Evolutionary conservation across 2,797 vertebrate genomes (phyloP).

Genomic region (Champsocephalus esox): DNA sequence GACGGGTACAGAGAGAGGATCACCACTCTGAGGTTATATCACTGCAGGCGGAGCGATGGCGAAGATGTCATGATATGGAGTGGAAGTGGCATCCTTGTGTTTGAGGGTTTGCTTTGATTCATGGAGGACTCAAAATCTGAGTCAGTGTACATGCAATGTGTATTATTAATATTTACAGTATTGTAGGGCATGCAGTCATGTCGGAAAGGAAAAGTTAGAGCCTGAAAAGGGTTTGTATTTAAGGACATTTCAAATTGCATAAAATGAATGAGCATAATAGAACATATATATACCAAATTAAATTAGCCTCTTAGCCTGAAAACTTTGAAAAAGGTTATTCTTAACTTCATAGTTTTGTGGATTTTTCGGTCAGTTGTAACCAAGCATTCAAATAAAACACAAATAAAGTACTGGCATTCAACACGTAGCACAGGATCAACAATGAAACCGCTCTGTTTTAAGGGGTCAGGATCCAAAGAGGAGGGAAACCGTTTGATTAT

Average conservation of each 20-base stretch:
- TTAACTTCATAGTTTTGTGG: not conserved
- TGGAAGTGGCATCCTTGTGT: slow-evolving; percentile 1
- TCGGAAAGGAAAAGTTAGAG: not conserved
- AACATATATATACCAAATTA: no score
- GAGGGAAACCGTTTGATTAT: not conserved
- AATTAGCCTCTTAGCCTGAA: not conserved
- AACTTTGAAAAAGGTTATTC: not conserved
- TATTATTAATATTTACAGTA: not conserved
- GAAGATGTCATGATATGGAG: slow-evolving; percentile 22
- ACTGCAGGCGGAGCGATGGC: slow-evolving; percentile 4
- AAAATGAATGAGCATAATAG: no score
- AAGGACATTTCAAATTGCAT: no score
- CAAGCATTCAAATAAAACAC: not conserved
- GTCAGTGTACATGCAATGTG: slow-evolving; percentile 5
- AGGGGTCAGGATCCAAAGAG: not conserved
- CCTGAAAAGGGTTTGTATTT: no score
- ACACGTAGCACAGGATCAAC: not conserved
- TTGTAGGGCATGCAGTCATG: not conserved
- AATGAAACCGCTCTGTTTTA: not conserved
- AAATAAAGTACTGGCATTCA: not conserved
- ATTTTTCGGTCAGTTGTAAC: not conserved
- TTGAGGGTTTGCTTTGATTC: slow-evolving; percentile 7
- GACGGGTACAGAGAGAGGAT: slow-evolving; percentile 63
- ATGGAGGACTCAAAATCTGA: slow-evolving; percentile 17
- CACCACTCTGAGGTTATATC: slow-evolving; percentile 34